phyloP scores from a whole-genome alignment of 2,888 invertebrate species.

The Drosophila demipolita region DNA sequence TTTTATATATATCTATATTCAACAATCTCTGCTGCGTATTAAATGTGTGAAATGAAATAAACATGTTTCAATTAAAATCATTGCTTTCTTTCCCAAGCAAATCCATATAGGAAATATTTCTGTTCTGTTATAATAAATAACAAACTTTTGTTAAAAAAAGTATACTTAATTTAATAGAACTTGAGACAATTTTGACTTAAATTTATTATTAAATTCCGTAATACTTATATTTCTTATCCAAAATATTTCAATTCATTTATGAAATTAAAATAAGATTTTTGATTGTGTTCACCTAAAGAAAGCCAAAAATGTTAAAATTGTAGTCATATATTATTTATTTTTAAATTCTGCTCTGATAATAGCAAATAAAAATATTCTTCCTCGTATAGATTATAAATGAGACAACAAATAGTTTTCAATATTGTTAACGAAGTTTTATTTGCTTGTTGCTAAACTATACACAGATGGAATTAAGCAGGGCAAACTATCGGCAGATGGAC shows the following conservation, averaged over 20 bases:
- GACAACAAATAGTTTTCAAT: background rate
- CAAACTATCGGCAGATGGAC: slow-evolving; percentile 42
- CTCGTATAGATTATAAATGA: slow-evolving; percentile 18
- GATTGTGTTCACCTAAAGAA: background rate
- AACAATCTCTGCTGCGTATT: slow-evolving; percentile 42
- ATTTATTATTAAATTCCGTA: background rate
- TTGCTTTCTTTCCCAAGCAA: background rate
- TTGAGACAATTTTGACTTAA: background rate
- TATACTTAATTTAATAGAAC: background rate
- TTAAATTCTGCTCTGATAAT: background rate
- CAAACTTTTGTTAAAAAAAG: slow-evolving; percentile 10
- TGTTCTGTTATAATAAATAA: slow-evolving; percentile 18
- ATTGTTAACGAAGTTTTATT: slow-evolving; percentile 42
- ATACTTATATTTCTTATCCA: background rate
- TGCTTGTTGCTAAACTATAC: slow-evolving; percentile 53
- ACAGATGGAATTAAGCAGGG: slow-evolving; percentile 70
- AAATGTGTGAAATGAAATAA: slow-evolving; percentile 29
- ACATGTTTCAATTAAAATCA: background rate
- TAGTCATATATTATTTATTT: background rate
- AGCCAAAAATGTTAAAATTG: background rate
- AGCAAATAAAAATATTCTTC: background rate
- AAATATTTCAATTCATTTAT: background rate
- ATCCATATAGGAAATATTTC: background rate
- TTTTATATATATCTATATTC: slow-evolving; percentile 34
- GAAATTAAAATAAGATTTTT: background rate